Percentiles rank a stretch among this genome's conserved stretches.
phyloP scores from a whole-genome alignment of 2,888 invertebrate species.

The Ophioninae sp. region DNA sequence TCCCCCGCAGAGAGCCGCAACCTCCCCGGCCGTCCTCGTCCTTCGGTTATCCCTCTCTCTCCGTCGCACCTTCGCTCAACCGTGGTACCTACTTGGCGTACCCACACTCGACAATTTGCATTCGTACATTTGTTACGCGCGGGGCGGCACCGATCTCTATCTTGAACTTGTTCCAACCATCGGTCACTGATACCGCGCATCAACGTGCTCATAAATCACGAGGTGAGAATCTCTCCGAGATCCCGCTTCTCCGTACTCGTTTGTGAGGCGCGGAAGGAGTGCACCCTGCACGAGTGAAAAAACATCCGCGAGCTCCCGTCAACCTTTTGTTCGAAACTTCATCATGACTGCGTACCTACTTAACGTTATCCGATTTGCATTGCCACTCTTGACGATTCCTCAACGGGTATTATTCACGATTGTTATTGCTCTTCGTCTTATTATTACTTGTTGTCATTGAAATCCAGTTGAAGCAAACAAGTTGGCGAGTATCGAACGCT shows the following conservation, averaged over 20 bases:
- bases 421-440: too few relatives aligned
- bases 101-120: slow-evolving; percentile 47
- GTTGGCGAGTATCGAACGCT: too few relatives aligned
- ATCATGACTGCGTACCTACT: too few relatives aligned
- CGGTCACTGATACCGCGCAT: slow-evolving; percentile 39
- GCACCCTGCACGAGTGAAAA: too few relatives aligned
- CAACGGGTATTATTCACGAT: too few relatives aligned
- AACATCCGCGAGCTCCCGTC: too few relatives aligned
- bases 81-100: slow-evolving; percentile 10
- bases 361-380: too few relatives aligned
- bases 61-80: slow-evolving; percentile 31
- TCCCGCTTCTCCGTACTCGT: slow-evolving; percentile 1
- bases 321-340: too few relatives aligned
- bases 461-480: too few relatives aligned
- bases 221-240: slow-evolving; percentile 22
- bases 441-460: too few relatives aligned
- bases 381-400: too few relatives aligned
- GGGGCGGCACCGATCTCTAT: slow-evolving; percentile 39
- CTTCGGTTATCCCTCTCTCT: not conserved
- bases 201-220: slow-evolving; percentile 36
- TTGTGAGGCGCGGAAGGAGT: slow-evolving; percentile 2
- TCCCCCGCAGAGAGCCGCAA: not conserved
- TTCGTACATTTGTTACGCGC: slow-evolving; percentile 49
- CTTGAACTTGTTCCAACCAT: slow-evolving; percentile 38
- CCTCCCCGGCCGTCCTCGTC: not conserved